Evolutionary conservation across 2,113 vertebrate genomes (phyloP).

Genomic region (Carettochelys insculpta): DNA sequence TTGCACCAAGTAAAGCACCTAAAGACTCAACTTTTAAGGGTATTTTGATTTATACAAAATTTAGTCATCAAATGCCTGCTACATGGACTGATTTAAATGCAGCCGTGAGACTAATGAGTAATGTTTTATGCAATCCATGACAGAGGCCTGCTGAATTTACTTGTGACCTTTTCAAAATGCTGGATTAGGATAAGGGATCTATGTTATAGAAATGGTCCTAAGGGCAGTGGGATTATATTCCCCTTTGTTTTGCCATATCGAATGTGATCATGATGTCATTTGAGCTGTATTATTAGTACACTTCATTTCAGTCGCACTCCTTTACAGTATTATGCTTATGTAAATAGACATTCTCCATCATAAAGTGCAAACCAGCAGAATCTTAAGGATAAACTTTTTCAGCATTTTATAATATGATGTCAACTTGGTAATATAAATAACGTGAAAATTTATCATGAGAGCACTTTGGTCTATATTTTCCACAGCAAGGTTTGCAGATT

Average conservation of each 20-base stretch:
- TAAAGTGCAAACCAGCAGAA: neutral
- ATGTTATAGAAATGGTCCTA: neutral
- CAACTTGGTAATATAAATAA: neutral
- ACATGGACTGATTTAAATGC: neutral
- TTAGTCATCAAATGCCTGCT: neutral
- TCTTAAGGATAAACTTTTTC: neutral
- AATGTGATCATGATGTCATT: neutral
- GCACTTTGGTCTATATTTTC: neutral
- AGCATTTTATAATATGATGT: neutral
- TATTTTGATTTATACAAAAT: neutral
- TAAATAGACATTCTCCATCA: no score
- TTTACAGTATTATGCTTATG: neutral
- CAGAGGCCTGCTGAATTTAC: neutral
- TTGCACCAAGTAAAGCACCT: neutral
- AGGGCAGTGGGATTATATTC: neutral
- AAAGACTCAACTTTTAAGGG: neutral
- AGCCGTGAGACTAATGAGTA: neutral
- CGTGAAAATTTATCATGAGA: neutral
- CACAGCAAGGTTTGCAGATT: neutral
- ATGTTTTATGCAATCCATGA: neutral
- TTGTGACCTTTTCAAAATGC: conserved; percentile 11
- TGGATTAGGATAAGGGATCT: conserved; percentile 6
- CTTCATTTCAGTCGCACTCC: neutral
- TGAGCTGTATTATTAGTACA: neutral
- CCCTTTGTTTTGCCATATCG: conserved; percentile 13